Base-by-base conservation (phyloP, 2,797 vertebrate species). In the Acestrorhynchus altus region DNA sequence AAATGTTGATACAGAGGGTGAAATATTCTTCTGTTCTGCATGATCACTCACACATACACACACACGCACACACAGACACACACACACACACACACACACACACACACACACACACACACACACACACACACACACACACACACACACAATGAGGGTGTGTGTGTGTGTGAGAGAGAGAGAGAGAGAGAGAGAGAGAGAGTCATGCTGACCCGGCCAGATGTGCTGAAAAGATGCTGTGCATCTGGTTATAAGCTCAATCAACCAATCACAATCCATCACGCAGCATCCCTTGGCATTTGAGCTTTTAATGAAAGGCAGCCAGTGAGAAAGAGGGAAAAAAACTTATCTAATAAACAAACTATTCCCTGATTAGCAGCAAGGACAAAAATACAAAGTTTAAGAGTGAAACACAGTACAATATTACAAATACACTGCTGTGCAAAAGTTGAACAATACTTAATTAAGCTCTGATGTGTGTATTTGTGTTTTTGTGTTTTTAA, bases 181-280 rank as follows among this genome's bases (percentile, higher is more conserved):
- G 20, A 44, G 52, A 44, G 15, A 26, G 52, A 44, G 26, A 39
- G 24, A 49, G 24, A 49, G 46, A 68, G 16, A 51, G 65, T 68
- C 65, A 68, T 68, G 65, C 65, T 51, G 65, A 68, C 46, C 46
- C 15, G 31, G 46, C 44, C 65, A 68, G 65, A 68, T 68, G 65
- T 51, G 65, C 65, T 49, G 24, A 13, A 31, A 28, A 49, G 46
- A 47, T 31, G 46, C 65, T 67, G 31, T 67, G 65, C 65, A 67
- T 47, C 44, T 51, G 65, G 26, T 46, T 66, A 42, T 20, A 64
- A 64, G 35, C 60, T 65, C 47, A 39, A 74, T 54, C 60, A 74
- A 52, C 60, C 72, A 66, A 66, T 57, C 73, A 44, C 73, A 75
- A 66, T 75, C 51, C 51, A 65, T 75, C 73, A 75, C 63, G 3